Evolutionary conservation across 2,888 invertebrate genomes (phyloP).

Genomic region (Camponotus fellah): DNA sequence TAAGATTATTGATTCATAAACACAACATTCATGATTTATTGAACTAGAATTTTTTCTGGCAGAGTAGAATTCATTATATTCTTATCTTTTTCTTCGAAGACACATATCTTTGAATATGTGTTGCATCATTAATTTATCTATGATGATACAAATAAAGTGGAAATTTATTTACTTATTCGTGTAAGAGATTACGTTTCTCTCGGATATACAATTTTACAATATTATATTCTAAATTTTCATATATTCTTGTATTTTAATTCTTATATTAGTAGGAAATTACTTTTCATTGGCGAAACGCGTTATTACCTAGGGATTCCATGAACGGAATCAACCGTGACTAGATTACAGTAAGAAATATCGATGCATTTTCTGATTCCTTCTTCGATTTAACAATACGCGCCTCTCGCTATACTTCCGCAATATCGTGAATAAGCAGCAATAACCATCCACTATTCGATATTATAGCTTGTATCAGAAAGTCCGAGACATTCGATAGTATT

Average conservation of each 20-base stretch:
- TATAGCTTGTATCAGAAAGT: neutral
- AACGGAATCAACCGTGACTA: conserved; percentile 35
- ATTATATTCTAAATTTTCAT: neutral
- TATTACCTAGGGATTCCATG: conserved; percentile 22
- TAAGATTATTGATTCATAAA: conserved; percentile 2
- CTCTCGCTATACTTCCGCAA: conserved; percentile 37
- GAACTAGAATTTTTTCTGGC: neutral
- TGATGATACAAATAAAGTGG: neutral
- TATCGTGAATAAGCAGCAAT: conserved; percentile 33
- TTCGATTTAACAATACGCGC: conserved; percentile 45
- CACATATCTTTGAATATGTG: neutral
- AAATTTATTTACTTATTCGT: neutral
- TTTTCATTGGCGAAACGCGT: conserved; percentile 17
- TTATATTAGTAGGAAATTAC: conserved; percentile 15
- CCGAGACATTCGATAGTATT: neutral
- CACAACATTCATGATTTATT: neutral
- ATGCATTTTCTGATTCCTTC: conserved; percentile 27
- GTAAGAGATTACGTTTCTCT: neutral
- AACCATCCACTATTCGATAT: neutral
- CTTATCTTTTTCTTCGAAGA: neutral
- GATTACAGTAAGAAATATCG: conserved; percentile 35
- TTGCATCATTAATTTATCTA: neutral
- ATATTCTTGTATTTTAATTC: neutral
- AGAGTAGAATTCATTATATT: neutral
- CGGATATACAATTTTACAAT: conserved; percentile 7